Percentiles rank a stretch among this genome's conserved stretches.
phyloP scores from a whole-genome alignment of 2,113 vertebrate species.

The Oncorhynchus keta region DNA sequence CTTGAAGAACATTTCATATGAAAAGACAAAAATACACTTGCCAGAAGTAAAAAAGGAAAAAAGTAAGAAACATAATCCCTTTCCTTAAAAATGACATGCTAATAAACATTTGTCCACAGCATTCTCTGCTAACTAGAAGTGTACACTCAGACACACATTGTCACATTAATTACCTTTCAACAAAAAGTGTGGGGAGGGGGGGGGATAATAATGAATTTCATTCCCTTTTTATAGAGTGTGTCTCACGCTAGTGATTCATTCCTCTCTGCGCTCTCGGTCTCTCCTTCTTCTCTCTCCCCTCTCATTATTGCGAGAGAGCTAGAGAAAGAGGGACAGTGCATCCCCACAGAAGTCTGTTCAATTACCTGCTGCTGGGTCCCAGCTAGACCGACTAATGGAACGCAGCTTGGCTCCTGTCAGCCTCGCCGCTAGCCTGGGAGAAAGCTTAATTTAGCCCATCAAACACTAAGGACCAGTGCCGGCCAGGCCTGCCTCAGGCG shows the following conservation, averaged over 20 bases:
- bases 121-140: constrained; percentile 14
- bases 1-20: no score
- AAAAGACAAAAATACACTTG: no score
- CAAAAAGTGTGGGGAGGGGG: constrained; percentile 31
- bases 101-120: constrained; percentile 11
- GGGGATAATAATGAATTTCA: constrained; percentile 46
- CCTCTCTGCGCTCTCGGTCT: constrained; percentile 8
- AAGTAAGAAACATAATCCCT: no score
- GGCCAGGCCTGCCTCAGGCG: constrained; percentile 13
- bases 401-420: constrained; percentile 77
- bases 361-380: constrained; percentile 79
- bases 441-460: constrained; percentile 75
- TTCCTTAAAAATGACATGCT: constrained; percentile 4
- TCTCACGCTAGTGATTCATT: constrained; percentile 22
- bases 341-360: constrained; percentile 73
- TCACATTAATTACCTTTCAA: constrained; percentile 61
- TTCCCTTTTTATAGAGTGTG: constrained; percentile 20
- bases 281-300: constrained; percentile 49
- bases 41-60: no score
- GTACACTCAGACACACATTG: constrained; percentile 11
- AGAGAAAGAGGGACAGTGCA: constrained; percentile 51
- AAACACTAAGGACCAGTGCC: constrained; percentile 28
- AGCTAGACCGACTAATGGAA: constrained; percentile 77
- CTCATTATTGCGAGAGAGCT: constrained; percentile 16
- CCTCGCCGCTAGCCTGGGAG: constrained; percentile 62